These are phyloP conservation scores for Ariopsis seemanni DNA, from an alignment of 2,113 vertebrate genomes.

Conservation along the genomic window DNA sequence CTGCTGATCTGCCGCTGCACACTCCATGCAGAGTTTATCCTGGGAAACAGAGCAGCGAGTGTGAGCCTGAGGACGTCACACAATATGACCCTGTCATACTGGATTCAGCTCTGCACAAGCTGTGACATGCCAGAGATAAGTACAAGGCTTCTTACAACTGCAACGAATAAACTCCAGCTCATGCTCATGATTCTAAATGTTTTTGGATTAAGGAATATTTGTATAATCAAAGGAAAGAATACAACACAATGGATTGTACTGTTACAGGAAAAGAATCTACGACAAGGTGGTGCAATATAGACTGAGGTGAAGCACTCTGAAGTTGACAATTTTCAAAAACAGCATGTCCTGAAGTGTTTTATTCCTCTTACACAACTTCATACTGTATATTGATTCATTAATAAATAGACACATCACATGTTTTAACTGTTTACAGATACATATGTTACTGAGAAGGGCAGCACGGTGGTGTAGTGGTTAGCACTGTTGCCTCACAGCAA, in stretches of 20 bases:
- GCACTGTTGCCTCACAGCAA: too few relatives aligned
- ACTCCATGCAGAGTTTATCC: background rate
- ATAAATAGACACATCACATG: too few relatives aligned
- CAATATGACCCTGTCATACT: constrained; percentile 42
- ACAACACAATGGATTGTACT: background rate
- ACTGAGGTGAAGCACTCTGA: background rate
- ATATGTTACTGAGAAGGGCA: too few relatives aligned
- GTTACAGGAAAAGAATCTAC: background rate
- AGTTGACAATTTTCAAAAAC: background rate
- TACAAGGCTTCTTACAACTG: background rate
- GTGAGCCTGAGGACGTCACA: constrained; percentile 28
- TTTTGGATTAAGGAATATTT: constrained; percentile 1
- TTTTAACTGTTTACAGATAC: too few relatives aligned
- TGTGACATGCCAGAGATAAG: background rate
- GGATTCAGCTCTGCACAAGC: constrained; percentile 20
- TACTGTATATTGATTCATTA: too few relatives aligned
- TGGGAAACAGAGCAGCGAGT: constrained; percentile 4
- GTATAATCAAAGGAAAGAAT: background rate
- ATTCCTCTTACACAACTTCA: background rate
- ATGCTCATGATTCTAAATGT: background rate
- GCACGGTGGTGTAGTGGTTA: too few relatives aligned
- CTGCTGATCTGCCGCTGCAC: background rate
- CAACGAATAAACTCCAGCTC: background rate
- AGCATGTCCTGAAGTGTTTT: background rate
- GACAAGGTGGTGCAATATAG: background rate